phyloP scores from a whole-genome alignment of 92 coral and sea anemone genomes.

The Anthopleura xanthogrammica region DNA sequence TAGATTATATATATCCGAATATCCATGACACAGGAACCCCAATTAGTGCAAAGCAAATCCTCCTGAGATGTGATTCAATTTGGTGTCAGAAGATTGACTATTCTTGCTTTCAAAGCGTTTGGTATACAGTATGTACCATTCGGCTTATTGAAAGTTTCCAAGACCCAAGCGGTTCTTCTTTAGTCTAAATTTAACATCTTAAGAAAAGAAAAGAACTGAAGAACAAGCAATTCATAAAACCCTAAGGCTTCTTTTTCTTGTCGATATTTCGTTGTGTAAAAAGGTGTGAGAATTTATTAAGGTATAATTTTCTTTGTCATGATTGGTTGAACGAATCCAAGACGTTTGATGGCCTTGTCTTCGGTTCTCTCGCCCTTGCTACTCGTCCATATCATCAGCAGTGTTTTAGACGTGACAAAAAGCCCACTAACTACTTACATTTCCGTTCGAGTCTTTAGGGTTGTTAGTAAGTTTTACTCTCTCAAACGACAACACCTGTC shows the following conservation, averaged over 20 bases:
- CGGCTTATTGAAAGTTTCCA: no score
- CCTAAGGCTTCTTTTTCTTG: not conserved
- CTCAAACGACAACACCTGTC: constrained; percentile 83
- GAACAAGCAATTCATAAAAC: not conserved
- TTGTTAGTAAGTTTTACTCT: constrained; percentile 88
- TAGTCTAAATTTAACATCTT: not conserved
- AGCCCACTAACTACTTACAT: constrained; percentile 62
- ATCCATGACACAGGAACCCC: constrained; percentile 1
- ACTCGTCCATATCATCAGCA: not conserved
- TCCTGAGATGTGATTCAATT: not conserved
- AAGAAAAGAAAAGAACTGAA: not conserved
- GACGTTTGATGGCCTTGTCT: not conserved
- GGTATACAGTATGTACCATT: not conserved
- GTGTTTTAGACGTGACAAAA: not conserved
- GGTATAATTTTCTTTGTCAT: not conserved
- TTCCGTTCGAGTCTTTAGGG: constrained; percentile 77
- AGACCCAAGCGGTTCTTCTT: not conserved
- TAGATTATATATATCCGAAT: not conserved
- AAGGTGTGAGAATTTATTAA: not conserved
- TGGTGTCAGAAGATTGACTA: not conserved
- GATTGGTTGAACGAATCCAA: not conserved
- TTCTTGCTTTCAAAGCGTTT: not conserved
- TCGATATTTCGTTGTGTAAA: not conserved
- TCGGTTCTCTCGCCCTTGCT: not conserved
- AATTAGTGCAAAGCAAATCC: not conserved